Conservation (phyloP, 2,888 invertebrate species). For the Spilosoma lubricipeda region DNA sequence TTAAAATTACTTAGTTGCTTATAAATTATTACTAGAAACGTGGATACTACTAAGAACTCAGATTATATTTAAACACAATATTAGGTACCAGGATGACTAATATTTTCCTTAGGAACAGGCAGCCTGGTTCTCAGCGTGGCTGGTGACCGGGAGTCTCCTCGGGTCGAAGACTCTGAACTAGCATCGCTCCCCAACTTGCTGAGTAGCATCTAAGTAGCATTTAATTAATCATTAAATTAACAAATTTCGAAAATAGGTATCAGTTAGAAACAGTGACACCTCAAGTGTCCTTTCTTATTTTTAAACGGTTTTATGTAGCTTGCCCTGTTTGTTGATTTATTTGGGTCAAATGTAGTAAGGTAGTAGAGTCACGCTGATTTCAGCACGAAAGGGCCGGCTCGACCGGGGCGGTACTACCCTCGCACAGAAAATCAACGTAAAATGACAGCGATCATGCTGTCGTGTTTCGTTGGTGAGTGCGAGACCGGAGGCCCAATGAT, state of each 20-base stretch:
- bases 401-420: too few species aligned
- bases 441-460: too few species aligned
- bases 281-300: not conserved
- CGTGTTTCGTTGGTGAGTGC: too few species aligned
- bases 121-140: constrained; percentile 70
- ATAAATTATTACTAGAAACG: not conserved
- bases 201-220: constrained; percentile 86
- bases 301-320: too few species aligned
- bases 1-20: not conserved
- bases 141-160: constrained; percentile 74
- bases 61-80: not conserved
- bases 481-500: too few species aligned
- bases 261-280: too few species aligned
- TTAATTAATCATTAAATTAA: not conserved
- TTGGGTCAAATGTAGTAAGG: too few species aligned
- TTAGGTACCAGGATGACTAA: constrained; percentile 84
- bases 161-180: constrained; percentile 74
- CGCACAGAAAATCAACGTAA: too few species aligned
- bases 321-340: too few species aligned
- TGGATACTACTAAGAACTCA: not conserved
- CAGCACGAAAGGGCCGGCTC: too few species aligned
- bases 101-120: constrained; percentile 85
- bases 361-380: too few species aligned
- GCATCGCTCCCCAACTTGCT: constrained; percentile 89
- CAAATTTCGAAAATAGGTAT: not conserved